These are phyloP conservation scores for Dasypolia templi DNA, from an alignment of 2,888 invertebrate species.

Conservation along the genomic window DNA sequence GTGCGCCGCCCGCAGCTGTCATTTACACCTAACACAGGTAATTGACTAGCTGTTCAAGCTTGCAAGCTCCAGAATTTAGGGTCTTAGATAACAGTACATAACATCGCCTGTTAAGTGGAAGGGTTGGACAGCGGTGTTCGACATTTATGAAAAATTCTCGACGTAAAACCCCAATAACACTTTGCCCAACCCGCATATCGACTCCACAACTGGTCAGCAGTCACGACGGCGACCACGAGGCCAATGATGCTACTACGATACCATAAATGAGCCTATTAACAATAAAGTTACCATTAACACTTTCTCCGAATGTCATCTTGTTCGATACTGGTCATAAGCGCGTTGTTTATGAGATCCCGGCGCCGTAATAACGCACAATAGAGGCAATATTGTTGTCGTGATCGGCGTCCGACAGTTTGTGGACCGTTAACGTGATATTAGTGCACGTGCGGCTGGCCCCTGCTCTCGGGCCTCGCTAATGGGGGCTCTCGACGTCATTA, in stretches of 20 bases:
- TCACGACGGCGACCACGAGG: background rate
- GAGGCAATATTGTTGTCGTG: constrained; percentile 30
- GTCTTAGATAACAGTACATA: background rate
- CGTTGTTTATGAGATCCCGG: constrained; percentile 38
- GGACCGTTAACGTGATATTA: constrained; percentile 48
- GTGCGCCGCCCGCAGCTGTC: constrained; percentile 11
- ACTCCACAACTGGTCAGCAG: background rate
- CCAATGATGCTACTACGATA: background rate
- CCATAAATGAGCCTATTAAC: constrained; percentile 12
- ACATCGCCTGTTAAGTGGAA: background rate
- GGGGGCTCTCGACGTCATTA: constrained; percentile 11
- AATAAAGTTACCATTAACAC: constrained; percentile 3
- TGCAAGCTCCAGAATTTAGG: background rate
- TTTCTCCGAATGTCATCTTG: background rate
- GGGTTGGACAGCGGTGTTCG: background rate
- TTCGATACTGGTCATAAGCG: constrained; percentile 20
- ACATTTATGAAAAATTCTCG: background rate
- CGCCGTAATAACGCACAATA: constrained; percentile 25
- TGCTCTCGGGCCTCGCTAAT: background rate
- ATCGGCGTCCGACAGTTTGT: constrained; percentile 29
- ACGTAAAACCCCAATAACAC: background rate
- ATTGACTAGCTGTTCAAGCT: constrained; percentile 1
- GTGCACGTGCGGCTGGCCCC: constrained; percentile 8
- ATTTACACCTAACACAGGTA: background rate
- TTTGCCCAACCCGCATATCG: too few species aligned